Percentiles rank a stretch among this genome's conserved stretches.
These are phyloP conservation scores for Cochlearius cochlearius DNA, from an alignment of 2,113 vertebrate species.

Conservation along the genomic window DNA sequence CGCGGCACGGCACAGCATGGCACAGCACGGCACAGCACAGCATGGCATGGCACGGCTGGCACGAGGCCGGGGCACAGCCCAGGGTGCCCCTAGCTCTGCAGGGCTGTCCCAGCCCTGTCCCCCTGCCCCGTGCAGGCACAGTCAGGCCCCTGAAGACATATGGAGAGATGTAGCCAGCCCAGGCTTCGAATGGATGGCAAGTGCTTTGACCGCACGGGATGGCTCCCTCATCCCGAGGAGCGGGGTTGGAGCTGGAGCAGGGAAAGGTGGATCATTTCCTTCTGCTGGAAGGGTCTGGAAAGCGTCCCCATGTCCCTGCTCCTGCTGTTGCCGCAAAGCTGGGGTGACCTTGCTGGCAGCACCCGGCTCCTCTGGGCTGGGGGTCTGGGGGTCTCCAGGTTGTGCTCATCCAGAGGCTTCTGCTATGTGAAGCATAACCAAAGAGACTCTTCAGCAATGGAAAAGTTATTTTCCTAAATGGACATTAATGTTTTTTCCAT, in stretches of 20 bases:
- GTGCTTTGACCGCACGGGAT: no score
- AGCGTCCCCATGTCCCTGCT: fast-evolving
- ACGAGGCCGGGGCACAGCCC: fast-evolving
- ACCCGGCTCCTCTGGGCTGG: fast-evolving
- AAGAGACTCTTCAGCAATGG: background rate
- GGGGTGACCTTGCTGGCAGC: background rate
- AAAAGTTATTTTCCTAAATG: background rate
- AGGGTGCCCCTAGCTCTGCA: background rate
- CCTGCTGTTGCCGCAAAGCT: background rate
- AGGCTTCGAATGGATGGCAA: fast-evolving
- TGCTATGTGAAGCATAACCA: background rate
- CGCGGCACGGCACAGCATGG: no score
- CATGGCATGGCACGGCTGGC: background rate
- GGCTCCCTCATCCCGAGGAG: background rate
- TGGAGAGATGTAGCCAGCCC: background rate
- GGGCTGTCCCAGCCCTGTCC: background rate
- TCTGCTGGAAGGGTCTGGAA: background rate
- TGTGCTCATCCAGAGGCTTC: background rate
- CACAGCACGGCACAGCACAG: background rate
- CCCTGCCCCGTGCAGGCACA: background rate
- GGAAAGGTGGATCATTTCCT: fast-evolving
- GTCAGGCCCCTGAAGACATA: background rate
- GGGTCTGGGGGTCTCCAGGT: background rate
- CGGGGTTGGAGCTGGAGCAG: background rate
- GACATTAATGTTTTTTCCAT: slow-evolving; percentile 48